A percentile compares a stretch with the other conserved stretches of the same genome.
Conservation (phyloP, 2,888 invertebrate species). For the Phania funesta region DNA sequence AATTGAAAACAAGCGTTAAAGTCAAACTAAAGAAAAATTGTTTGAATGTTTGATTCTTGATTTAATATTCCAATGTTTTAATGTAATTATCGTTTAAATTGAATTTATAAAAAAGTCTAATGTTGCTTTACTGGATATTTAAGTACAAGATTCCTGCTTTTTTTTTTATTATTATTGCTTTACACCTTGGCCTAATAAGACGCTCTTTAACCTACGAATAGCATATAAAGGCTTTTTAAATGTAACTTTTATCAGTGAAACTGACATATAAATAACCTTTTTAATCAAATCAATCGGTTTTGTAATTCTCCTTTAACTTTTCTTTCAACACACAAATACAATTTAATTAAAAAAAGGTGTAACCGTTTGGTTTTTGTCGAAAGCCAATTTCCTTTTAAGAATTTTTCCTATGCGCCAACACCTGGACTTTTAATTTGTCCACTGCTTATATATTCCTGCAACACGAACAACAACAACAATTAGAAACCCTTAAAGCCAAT, state of each 20-base stretch:
- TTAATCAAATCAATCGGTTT: slow-evolving; percentile 58
- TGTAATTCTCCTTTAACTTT: not conserved
- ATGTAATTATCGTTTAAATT: too few species aligned
- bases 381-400: slow-evolving; percentile 22
- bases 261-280: slow-evolving; percentile 48
- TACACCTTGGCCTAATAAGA: too few species aligned
- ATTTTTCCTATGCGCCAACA: not conserved
- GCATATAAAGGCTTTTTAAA: not conserved
- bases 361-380: slow-evolving; percentile 9
- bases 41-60: too few species aligned
- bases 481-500: slow-evolving; percentile 28
- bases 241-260: slow-evolving; percentile 23
- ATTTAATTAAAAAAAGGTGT: slow-evolving; percentile 53
- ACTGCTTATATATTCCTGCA: not conserved
- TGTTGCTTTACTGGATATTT: too few species aligned
- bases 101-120: too few species aligned
- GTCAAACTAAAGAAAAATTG: too few species aligned
- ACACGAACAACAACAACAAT: not conserved
- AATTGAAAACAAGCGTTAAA: too few species aligned
- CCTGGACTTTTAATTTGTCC: slow-evolving; percentile 53
- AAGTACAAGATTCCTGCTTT: not conserved
- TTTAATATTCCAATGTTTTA: too few species aligned
- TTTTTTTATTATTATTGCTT: not conserved
- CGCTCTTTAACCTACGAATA: too few species aligned
- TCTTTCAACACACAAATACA: slow-evolving; percentile 1